Percentiles rank a stretch among this genome's conserved stretches.
These are phyloP conservation scores for Schizopygopsis malacanthus DNA, from an alignment of 2,797 vertebrate species.

Conservation along the genomic window DNA sequence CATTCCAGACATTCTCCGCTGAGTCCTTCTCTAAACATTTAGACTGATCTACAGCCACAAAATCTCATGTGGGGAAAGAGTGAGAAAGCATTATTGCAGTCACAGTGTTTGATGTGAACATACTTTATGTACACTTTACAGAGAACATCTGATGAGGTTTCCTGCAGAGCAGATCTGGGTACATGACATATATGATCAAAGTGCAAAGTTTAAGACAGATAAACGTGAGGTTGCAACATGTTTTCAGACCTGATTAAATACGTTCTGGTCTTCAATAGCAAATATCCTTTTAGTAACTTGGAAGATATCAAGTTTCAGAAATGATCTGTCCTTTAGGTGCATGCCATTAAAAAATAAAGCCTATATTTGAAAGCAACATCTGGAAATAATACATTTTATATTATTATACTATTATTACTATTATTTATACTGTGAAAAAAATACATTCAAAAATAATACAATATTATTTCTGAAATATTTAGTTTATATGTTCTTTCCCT, in stretches of 20 bases:
- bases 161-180: not conserved
- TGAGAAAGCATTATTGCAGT: not conserved
- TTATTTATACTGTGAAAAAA: not conserved
- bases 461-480: no score
- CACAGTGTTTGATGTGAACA: not conserved
- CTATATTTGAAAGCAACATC: not conserved
- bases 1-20: slow-evolving; percentile 12
- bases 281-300: not conserved
- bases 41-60: not conserved
- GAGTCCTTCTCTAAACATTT: slow-evolving; percentile 32
- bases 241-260: not conserved
- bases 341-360: not conserved
- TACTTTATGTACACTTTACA: not conserved
- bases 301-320: not conserved
- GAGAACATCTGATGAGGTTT: not conserved
- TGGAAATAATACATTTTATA: not conserved
- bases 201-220: slow-evolving; percentile 21
- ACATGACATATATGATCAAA: not conserved
- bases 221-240: no score
- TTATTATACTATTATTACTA: not conserved
- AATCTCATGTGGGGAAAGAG: not conserved
- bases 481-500: not conserved
- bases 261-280: not conserved
- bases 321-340: not conserved
- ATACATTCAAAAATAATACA: not conserved